Percentiles rank a stretch among this genome's conserved stretches.
Conservation (phyloP, 2,113 vertebrate genomes). For the Strix uralensis region DNA sequence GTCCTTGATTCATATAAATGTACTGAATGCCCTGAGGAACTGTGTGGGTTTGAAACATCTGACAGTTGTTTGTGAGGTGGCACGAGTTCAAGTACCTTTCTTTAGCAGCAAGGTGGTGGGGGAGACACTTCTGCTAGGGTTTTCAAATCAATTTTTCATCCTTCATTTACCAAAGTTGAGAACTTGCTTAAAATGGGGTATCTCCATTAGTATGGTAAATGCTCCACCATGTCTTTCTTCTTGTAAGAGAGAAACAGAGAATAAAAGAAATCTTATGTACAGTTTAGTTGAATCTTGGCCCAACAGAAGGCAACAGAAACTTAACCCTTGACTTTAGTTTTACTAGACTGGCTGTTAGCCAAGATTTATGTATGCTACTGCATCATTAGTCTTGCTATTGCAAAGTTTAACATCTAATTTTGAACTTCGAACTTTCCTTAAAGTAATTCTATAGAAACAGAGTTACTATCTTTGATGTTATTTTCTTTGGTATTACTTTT, state of each 20-base stretch:
- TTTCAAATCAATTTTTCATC: constrained; percentile 45
- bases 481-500: background rate
- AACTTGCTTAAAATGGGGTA: background rate
- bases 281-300: background rate
- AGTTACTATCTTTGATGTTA: background rate
- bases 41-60: constrained; percentile 56
- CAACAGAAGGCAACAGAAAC: background rate
- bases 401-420: background rate
- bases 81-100: constrained; percentile 43
- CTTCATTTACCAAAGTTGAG: constrained; percentile 50
- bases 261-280: background rate
- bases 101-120: background rate
- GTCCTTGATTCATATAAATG: constrained; percentile 59
- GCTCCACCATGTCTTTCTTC: background rate
- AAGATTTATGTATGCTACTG: background rate
- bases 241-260: background rate
- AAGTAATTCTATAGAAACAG: background rate
- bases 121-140: background rate
- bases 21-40: constrained; percentile 60
- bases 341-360: background rate
- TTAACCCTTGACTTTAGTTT: background rate
- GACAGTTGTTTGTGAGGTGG: constrained; percentile 48
- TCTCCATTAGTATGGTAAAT: background rate
- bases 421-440: background rate
- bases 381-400: background rate